Evolutionary conservation across 1,140 invertebrate genomes (phyloP).

Genomic region (Ruditapes philippinarum): DNA sequence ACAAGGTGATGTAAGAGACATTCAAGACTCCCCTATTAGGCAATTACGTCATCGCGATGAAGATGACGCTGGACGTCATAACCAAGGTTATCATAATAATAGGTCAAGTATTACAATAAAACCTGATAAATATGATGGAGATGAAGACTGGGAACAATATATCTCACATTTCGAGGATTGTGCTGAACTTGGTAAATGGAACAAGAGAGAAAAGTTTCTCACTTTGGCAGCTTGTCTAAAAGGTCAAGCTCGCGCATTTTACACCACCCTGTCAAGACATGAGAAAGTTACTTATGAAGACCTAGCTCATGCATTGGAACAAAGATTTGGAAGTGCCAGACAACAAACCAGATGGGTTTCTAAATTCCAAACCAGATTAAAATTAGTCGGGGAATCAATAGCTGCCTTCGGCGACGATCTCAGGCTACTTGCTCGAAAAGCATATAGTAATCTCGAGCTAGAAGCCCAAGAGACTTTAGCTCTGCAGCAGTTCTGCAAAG

Average conservation of each 20-base stretch:
- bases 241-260: neutral
- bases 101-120: no score
- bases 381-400: neutral
- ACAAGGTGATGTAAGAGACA: no score
- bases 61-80: no score
- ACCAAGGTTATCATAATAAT: no score
- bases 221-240: slow-evolving; percentile 3
- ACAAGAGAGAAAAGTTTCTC: neutral
- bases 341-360: slow-evolving; percentile 27
- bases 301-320: neutral
- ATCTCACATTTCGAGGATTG: slow-evolving; percentile 42
- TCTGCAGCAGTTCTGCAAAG: neutral
- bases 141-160: slow-evolving; percentile 40
- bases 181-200: slow-evolving; percentile 35
- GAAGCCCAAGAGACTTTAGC: slow-evolving; percentile 21
- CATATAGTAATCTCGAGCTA: slow-evolving; percentile 10
- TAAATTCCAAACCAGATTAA: neutral
- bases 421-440: slow-evolving; percentile 19
- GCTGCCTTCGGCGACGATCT: slow-evolving; percentile 6
- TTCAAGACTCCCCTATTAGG: no score
- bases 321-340: slow-evolving; percentile 37
- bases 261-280: neutral
- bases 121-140: slow-evolving; percentile 52
- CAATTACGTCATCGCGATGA: no score
- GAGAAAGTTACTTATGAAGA: neutral